Conservation (phyloP, 2,888 invertebrate genomes). For the Caenorhabditis sulstoni region DNA sequence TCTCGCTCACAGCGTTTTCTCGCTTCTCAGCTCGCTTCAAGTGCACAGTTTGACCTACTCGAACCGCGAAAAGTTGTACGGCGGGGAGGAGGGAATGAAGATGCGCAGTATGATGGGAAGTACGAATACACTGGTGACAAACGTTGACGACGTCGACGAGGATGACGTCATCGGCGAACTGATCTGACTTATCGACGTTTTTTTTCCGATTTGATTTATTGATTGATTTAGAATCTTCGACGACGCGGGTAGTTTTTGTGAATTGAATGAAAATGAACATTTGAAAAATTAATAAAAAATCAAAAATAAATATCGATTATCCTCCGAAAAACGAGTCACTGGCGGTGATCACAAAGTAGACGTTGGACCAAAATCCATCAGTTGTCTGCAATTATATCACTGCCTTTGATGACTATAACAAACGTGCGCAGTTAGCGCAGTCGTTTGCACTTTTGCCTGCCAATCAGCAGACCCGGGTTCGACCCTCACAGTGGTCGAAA, state of each 20-base stretch:
- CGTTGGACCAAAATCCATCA: constrained; percentile 49
- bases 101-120: constrained; percentile 15
- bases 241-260: constrained; percentile 32
- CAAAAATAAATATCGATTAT: no score
- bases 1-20: constrained; percentile 35
- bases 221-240: neutral
- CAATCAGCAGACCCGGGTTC: neutral
- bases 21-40: constrained; percentile 42
- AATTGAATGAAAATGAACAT: constrained; percentile 12
- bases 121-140: constrained; percentile 54
- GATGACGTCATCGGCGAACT: constrained; percentile 20
- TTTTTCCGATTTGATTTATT: no score
- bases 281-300: no score
- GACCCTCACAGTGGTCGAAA: no score
- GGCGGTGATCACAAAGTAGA: constrained; percentile 45
- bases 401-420: no score
- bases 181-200: constrained; percentile 42
- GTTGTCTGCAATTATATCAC: constrained; percentile 4
- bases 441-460: no score
- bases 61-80: constrained; percentile 33
- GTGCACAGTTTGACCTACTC: constrained; percentile 44
- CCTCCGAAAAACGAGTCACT: constrained; percentile 57
- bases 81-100: constrained; percentile 26
- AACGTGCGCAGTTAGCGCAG: no score
- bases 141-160: constrained; percentile 26